These are phyloP conservation scores for Lithophane leautieri DNA, from an alignment of 2,888 invertebrate species.

Conservation along the genomic window DNA sequence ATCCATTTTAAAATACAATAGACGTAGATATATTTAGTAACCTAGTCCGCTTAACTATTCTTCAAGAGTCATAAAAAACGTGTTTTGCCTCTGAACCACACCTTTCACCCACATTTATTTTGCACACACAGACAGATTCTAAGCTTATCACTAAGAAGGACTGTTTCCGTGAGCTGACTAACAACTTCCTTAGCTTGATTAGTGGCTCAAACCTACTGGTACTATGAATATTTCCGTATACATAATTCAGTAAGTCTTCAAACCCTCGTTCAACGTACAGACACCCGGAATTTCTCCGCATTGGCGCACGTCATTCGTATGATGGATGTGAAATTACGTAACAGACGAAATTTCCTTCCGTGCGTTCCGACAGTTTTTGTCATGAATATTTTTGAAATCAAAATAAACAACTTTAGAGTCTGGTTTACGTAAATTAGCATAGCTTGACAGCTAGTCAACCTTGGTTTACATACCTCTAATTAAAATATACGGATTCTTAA, in stretches of 20 bases:
- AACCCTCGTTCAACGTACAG: slow-evolving; percentile 18
- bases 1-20: too few relatives aligned
- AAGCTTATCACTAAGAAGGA: slow-evolving; percentile 33
- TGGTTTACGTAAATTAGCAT: slow-evolving; percentile 32
- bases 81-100: too few relatives aligned
- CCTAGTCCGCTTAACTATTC: too few relatives aligned
- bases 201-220: slow-evolving; percentile 7
- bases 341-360: slow-evolving; percentile 34
- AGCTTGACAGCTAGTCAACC: neutral
- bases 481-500: neutral
- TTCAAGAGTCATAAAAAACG: too few relatives aligned
- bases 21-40: too few relatives aligned
- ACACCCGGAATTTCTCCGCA: slow-evolving; percentile 29
- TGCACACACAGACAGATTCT: neutral
- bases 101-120: neutral
- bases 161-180: slow-evolving; percentile 37
- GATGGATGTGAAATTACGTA: slow-evolving; percentile 40
- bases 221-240: slow-evolving; percentile 24
- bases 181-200: slow-evolving; percentile 39
- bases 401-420: slow-evolving; percentile 33
- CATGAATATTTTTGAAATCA: slow-evolving; percentile 45
- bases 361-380: slow-evolving; percentile 24
- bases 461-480: neutral
- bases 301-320: slow-evolving; percentile 25
- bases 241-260: slow-evolving; percentile 22